Percentiles rank a stretch among this genome's conserved stretches.
phyloP scores from a whole-genome alignment of 2,113 vertebrate genomes.

The Gavialis gangeticus region DNA sequence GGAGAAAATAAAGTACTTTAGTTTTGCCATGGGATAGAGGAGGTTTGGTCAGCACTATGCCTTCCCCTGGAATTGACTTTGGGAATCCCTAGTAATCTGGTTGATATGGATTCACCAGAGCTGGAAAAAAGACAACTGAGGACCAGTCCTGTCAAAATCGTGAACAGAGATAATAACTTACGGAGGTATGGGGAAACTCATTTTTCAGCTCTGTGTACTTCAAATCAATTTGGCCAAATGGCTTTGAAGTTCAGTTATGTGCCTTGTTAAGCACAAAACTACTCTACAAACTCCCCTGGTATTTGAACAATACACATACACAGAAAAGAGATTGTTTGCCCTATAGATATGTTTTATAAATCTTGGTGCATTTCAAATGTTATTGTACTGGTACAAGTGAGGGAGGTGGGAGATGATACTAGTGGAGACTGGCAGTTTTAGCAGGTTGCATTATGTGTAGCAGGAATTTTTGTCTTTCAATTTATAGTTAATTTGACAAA shows the following conservation, averaged over 20 bases:
- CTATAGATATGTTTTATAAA: not conserved
- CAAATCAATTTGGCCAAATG: not conserved
- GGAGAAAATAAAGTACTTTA: not conserved
- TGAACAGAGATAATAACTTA: not conserved
- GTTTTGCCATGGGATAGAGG: not conserved
- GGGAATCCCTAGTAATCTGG: not conserved
- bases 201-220: not conserved
- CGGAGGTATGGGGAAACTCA: constrained; percentile 14
- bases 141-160: constrained; percentile 30
- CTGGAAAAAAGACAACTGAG: not conserved
- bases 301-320: not conserved
- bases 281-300: not conserved
- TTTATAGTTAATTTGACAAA: not conserved
- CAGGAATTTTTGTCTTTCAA: not conserved
- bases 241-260: not conserved
- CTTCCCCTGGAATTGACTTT: not conserved
- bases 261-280: constrained; percentile 14
- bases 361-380: not conserved
- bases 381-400: not conserved
- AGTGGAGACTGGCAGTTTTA: not conserved
- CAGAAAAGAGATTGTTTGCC: not conserved
- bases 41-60: not conserved
- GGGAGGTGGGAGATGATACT: not conserved
- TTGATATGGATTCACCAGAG: not conserved
- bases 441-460: not conserved